Percentiles rank a stretch among this genome's conserved stretches.
Evolutionary conservation across 2,888 invertebrate genomes (phyloP).

Genomic region (Hirtodrosophila alboralis): DNA sequence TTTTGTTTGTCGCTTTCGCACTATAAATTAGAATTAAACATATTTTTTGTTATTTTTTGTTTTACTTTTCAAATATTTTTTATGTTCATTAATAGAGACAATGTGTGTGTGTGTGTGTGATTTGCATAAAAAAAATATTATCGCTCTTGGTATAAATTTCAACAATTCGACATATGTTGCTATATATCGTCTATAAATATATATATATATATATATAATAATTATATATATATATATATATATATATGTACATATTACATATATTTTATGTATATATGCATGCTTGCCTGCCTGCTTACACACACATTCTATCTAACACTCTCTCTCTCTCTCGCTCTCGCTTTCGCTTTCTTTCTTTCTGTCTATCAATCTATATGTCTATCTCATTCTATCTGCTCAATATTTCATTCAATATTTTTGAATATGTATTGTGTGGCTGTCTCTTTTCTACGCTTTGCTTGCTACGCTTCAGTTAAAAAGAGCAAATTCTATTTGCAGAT

Average conservation of each 20-base stretch:
- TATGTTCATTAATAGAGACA: slow-evolving; percentile 28
- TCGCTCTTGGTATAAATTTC: slow-evolving; percentile 73
- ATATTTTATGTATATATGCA: slow-evolving; percentile 17
- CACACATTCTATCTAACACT: too few relatives aligned
- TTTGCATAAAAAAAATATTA: slow-evolving; percentile 61
- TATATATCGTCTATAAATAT: slow-evolving; percentile 48
- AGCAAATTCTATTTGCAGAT: slow-evolving; percentile 56
- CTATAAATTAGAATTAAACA: slow-evolving; percentile 49
- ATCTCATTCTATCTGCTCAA: slow-evolving; percentile 4
- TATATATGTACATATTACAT: slow-evolving; percentile 29
- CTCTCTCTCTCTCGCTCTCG: neutral
- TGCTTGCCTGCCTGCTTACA: slow-evolving; percentile 21
- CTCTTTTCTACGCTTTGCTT: slow-evolving; percentile 40
- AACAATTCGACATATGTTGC: slow-evolving; percentile 71
- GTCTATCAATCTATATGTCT: slow-evolving; percentile 3
- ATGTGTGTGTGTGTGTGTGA: slow-evolving; percentile 28
- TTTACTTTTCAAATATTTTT: slow-evolving; percentile 20
- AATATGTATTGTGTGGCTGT: slow-evolving; percentile 11
- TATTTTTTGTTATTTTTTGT: slow-evolving; percentile 29
- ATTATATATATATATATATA: slow-evolving; percentile 15
- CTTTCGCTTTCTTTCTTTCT: slow-evolving; percentile 9
- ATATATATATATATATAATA: slow-evolving; percentile 31
- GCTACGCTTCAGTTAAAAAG: slow-evolving; percentile 51
- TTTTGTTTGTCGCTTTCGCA: slow-evolving; percentile 33
- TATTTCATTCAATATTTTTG: slow-evolving; percentile 32